Percentiles rank a stretch among this genome's conserved stretches.
Conservation (phyloP, 1,140 invertebrate genomes). For the Mylabris phalerata region DNA sequence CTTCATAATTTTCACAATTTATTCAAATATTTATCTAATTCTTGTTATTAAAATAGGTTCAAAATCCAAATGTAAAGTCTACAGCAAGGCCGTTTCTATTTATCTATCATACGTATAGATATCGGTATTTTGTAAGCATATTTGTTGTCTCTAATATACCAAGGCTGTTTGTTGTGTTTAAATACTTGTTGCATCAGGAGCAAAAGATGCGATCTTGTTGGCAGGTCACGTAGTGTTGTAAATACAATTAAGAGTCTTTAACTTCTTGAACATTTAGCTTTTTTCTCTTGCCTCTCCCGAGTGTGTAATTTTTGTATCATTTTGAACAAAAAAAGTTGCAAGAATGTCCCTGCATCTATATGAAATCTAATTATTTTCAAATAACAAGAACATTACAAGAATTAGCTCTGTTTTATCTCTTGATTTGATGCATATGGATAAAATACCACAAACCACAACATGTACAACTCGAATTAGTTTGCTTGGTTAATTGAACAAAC, state of each 20-base stretch:
- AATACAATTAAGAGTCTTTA: slow-evolving; percentile 12
- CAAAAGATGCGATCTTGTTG: slow-evolving; percentile 10
- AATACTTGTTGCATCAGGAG: slow-evolving; percentile 13
- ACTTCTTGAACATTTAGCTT: no score
- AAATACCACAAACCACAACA: not conserved
- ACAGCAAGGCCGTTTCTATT: slow-evolving; percentile 13
- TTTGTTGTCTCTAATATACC: slow-evolving; percentile 8
- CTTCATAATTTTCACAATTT: no score
- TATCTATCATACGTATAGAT: not conserved
- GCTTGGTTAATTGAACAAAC: slow-evolving; percentile 10
- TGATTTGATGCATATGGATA: no score
- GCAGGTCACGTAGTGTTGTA: slow-evolving; percentile 15
- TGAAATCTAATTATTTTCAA: no score
- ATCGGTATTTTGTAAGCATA: not conserved
- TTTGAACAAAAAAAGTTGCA: no score
- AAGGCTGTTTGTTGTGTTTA: slow-evolving; percentile 5
- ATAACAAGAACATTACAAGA: no score
- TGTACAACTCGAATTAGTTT: slow-evolving; percentile 4
- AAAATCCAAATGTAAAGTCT: slow-evolving; percentile 9
- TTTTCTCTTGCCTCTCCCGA: no score
- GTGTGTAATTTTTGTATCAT: no score
- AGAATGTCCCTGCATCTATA: no score
- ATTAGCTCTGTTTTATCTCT: no score
- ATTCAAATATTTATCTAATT: not conserved
- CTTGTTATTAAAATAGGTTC: slow-evolving; percentile 1